Conservation (phyloP, 2,797 vertebrate genomes). For the Centroberyx gerrardi region DNA sequence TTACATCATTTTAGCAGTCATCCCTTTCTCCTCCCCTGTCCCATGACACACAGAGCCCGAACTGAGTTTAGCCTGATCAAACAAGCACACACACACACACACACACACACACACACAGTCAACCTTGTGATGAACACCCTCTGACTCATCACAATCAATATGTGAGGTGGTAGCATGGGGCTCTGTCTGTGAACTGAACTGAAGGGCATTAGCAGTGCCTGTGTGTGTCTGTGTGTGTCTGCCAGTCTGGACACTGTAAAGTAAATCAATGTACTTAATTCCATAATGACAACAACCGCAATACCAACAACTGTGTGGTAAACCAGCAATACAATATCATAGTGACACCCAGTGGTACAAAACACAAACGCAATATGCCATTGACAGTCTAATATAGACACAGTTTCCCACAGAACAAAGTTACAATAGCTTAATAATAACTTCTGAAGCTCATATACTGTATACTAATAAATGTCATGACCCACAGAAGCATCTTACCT, state of each 20-base stretch:
- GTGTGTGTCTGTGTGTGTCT: constrained; percentile 47
- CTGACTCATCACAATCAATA: constrained; percentile 82
- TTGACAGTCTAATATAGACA: constrained; percentile 26
- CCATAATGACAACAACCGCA: constrained; percentile 28
- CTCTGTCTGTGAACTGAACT: constrained; percentile 63
- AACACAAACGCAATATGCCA: not conserved
- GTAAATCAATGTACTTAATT: constrained; percentile 44
- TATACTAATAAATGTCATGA: constrained; percentile 1
- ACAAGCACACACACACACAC: constrained; percentile 21
- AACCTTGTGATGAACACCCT: constrained; percentile 65
- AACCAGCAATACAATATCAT: not conserved
- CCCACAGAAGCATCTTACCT: constrained; percentile 48
- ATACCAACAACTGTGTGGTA: constrained; percentile 10
- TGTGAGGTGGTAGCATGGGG: constrained; percentile 62
- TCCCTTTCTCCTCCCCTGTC: constrained; percentile 10
- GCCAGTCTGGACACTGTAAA: constrained; percentile 29
- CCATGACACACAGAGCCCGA: constrained; percentile 33
- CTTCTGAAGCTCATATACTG: constrained; percentile 1
- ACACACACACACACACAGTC: constrained; percentile 26
- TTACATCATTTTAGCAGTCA: constrained; percentile 36
- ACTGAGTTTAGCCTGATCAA: constrained; percentile 35
- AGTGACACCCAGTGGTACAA: constrained; percentile 3
- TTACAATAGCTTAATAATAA: constrained; percentile 26
- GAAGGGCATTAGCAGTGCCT: constrained; percentile 59
- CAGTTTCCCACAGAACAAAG: constrained; percentile 15